A percentile compares a stretch with the other conserved stretches of the same genome.
Evolutionary conservation across 2,113 vertebrate genomes (phyloP).

Genomic region (Ivindomyrus marchei): DNA sequence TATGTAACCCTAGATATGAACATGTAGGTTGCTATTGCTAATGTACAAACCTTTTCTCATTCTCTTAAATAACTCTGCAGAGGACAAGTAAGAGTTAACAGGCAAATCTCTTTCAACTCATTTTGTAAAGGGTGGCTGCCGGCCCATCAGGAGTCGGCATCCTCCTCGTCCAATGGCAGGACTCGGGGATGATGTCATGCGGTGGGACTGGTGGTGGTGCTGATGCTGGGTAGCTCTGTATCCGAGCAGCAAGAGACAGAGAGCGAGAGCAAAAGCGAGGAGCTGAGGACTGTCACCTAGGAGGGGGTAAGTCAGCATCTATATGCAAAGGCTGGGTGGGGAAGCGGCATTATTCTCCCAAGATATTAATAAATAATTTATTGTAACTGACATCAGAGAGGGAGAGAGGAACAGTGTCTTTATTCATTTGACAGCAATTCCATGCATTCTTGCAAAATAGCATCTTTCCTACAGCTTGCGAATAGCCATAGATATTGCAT

Average conservation of each 20-base stretch:
- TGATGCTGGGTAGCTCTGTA: slow-evolving; percentile 66
- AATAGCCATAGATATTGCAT: slow-evolving; percentile 22
- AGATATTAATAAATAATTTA: neutral
- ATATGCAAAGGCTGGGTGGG: slow-evolving; percentile 1
- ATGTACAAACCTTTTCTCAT: neutral
- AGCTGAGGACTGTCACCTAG: slow-evolving; percentile 23
- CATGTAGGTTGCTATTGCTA: neutral
- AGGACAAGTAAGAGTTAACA: slow-evolving; percentile 44
- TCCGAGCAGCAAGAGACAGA: slow-evolving; percentile 46
- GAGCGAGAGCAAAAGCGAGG: slow-evolving; percentile 27
- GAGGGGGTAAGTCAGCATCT: slow-evolving; percentile 34
- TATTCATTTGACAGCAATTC: neutral
- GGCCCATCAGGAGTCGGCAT: slow-evolving; percentile 35
- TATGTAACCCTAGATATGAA: neutral
- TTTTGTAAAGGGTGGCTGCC: slow-evolving; percentile 40
- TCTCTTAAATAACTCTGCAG: slow-evolving; percentile 35
- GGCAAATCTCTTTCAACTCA: slow-evolving; percentile 37
- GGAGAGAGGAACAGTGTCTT: neutral
- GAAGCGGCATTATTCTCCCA: neutral
- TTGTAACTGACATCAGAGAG: neutral
- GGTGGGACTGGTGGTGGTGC: slow-evolving; percentile 58
- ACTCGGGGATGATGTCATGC: slow-evolving; percentile 66
- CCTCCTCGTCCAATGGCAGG: slow-evolving; percentile 51
- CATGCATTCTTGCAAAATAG: neutral
- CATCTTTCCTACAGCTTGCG: neutral